A percentile compares a stretch with the other conserved stretches of the same genome.
These are phyloP conservation scores for Centropus unirufus DNA, from an alignment of 2,113 vertebrate genomes.

Conservation along the genomic window DNA sequence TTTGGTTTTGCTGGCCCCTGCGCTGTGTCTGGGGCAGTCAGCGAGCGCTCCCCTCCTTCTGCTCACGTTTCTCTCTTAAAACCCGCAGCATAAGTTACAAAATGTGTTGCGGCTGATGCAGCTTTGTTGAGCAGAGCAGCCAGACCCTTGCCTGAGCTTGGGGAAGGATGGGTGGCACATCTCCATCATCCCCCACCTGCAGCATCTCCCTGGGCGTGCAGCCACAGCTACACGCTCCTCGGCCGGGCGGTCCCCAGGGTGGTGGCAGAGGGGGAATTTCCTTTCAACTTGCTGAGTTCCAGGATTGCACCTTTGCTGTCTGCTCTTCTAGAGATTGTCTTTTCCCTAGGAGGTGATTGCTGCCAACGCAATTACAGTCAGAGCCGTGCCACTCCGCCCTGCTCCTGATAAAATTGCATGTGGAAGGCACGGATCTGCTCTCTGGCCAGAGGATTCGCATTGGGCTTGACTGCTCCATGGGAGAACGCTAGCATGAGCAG, in stretches of 20 bases:
- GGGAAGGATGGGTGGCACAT: neutral
- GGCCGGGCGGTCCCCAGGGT: neutral
- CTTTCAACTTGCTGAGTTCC: neutral
- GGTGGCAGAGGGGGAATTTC: too few relatives aligned
- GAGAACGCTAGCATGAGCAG: neutral
- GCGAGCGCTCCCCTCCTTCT: neutral
- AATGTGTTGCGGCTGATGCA: neutral
- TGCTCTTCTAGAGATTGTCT: neutral
- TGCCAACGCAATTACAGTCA: neutral
- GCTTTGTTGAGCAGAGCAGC: neutral
- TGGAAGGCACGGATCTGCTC: neutral
- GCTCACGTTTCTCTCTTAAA: neutral
- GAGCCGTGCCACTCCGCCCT: neutral
- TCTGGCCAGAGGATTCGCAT: neutral
- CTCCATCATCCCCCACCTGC: too few relatives aligned
- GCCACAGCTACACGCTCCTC: neutral
- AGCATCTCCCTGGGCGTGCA: neutral
- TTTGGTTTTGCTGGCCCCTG: neutral
- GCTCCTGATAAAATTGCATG: neutral
- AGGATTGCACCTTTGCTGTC: neutral
- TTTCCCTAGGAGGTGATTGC: neutral
- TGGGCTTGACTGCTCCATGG: neutral
- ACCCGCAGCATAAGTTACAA: neutral
- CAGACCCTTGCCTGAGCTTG: fast-evolving
- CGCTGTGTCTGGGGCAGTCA: neutral